Base-by-base conservation (phyloP, 2,888 invertebrate genomes). In the Tetrapedia diversipes region DNA sequence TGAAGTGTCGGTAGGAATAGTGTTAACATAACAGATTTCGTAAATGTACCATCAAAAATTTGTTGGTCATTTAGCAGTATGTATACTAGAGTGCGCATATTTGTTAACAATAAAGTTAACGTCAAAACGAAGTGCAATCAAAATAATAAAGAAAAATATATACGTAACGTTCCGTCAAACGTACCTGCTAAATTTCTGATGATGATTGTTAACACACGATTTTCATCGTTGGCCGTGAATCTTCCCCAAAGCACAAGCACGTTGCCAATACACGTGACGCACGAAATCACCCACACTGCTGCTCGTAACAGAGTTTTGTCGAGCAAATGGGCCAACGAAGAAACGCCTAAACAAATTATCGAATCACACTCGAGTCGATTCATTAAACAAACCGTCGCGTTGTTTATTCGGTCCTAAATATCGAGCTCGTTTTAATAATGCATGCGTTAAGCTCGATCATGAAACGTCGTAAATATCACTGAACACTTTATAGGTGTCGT, bases 181-280 rank as follows among this genome's bases (percentile, higher is more conserved):
- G 86, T 87, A 94, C 94, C 93, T 54, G 95, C 95, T 43, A 95
- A 91, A 89, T 95, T 95, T 66, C 93, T 92, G 68, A 95, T 94
- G 57, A 95, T 93, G 84, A 95, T 92, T 54, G 94, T 94, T 0
- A 95, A 92, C 0, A 94, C 93, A 56, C 92, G 92, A 87, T 95
- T 95, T 86, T 95, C 95, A 86, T 94, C 94, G 37, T 93, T 93
- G 65, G 93, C 93, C 11, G 93, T 92, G 75, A 93, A 93, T 77
- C 94, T 92, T 70, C 94, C 94, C 92, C 93, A 94, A 16, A 95
- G 90, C 0, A 95, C 95, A 77, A 95, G 90, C 1, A 92, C 87
- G 85, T 95, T 95, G n/a, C 95, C 95, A 19, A 93, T 82, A 61
- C 94, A 93, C 3, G 95, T 95, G 11, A 94, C 88, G 24, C 93